Percentiles rank a stretch among this genome's conserved stretches.
Evolutionary conservation across 2,888 invertebrate species (phyloP).

Genomic region (Dexiosoma caninum): DNA sequence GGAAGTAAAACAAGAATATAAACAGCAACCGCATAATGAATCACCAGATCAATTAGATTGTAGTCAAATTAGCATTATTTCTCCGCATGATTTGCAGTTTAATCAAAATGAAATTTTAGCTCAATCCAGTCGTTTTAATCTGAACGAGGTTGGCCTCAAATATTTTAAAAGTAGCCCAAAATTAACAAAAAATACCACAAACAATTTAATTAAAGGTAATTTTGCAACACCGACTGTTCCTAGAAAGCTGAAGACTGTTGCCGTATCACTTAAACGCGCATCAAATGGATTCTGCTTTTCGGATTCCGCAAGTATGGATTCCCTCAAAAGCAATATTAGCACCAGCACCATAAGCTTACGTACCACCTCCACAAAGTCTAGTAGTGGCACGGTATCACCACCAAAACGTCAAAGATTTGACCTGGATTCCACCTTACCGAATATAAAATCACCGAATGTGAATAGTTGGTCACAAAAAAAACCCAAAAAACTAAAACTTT

Average conservation of each 20-base stretch:
- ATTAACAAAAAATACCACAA: slow-evolving; percentile 14
- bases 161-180: slow-evolving; percentile 65
- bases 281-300: slow-evolving; percentile 52
- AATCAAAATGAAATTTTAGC: slow-evolving; percentile 77
- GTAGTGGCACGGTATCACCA: slow-evolving; percentile 70
- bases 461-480: slow-evolving; percentile 69
- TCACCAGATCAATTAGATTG: slow-evolving; percentile 67
- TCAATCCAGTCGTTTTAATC: slow-evolving; percentile 77
- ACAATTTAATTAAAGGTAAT: slow-evolving; percentile 5
- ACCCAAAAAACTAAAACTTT: slow-evolving; percentile 70
- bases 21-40: slow-evolving; percentile 37
- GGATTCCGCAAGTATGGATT: slow-evolving; percentile 60
- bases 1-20: neutral
- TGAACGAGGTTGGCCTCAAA: slow-evolving; percentile 73
- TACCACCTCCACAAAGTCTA: slow-evolving; percentile 42
- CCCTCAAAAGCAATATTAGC: slow-evolving; percentile 41
- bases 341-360: slow-evolving; percentile 35
- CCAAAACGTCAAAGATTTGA: slow-evolving; percentile 74
- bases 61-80: slow-evolving; percentile 70
- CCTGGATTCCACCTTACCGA: slow-evolving; percentile 19
- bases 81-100: slow-evolving; percentile 71
- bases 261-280: slow-evolving; percentile 45
- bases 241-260: slow-evolving; percentile 11
- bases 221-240: neutral
- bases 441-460: slow-evolving; percentile 29